Base-by-base conservation (phyloP, 2,113 vertebrate species). In the Panthera tigris region DNA sequence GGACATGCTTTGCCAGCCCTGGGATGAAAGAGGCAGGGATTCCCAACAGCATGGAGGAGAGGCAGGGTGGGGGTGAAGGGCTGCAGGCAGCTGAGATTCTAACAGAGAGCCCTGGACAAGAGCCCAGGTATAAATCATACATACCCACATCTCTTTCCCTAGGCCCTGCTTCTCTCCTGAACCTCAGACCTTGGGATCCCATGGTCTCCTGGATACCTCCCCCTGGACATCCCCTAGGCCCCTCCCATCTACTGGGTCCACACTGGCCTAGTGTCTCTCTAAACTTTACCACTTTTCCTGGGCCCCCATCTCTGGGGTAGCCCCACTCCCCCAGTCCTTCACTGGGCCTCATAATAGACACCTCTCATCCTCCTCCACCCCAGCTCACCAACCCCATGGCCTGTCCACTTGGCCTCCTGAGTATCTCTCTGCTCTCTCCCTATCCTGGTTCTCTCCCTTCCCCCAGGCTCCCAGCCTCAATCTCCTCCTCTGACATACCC, bases 401-500 rank as follows among this genome's bases (percentile, higher is more conserved):
- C 68, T 91, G 76, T 29, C 74, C n/a, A 23, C 21, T 39, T 61
- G 18, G 65, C 61, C 52, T 83, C 69, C 65, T 23, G 10, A 85
- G 71, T 69, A 21, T 73, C 93, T 87, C 78, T 48, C 27, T 29
- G 45, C 25, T 19, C 7, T 18, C 2, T 89, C 65, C 63, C n/a
- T 73, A 23, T 2, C 6, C 23, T 11, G 41, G 50, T 78, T 13
- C 16, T 87, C 78, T 76, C 85, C 55, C 52, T 90, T 73, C 48
- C 41, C 55, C 31, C 33, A 4, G 89, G 61, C 15, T 79, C 74
- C 74, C 9, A 73, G 36, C 19, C 73, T 94, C 92, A 25, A 41
- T 84, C 18, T 95, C n/a, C 27, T 66, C 73, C 92, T 91, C 82
- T 93, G 61, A 96, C 8, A 52, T 25, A 95, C 19, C 19, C 50